Percentiles rank a stretch among this genome's conserved stretches.
phyloP scores from a whole-genome alignment of 1,140 invertebrate genomes.

The Dysdera silvatica region DNA sequence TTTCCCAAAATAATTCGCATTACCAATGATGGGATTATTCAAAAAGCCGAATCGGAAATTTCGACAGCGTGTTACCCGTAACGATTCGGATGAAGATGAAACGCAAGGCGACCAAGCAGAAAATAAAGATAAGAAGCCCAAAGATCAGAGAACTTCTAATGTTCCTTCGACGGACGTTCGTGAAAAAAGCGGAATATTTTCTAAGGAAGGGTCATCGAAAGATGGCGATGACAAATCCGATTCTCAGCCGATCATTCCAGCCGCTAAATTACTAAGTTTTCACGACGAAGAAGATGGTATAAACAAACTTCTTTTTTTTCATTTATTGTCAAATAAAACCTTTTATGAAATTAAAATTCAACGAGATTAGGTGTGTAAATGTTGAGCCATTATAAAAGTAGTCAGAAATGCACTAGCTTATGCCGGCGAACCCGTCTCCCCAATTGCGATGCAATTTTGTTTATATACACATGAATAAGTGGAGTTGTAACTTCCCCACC shows the following conservation, averaged over 20 bases:
- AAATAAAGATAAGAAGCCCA: constrained; percentile 49
- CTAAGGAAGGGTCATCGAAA: constrained; percentile 1
- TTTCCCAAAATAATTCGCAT: neutral
- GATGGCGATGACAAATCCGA: constrained; percentile 7
- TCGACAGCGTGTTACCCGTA: constrained; percentile 62
- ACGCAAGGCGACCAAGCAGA: constrained; percentile 41
- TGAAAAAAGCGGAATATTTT: no score
- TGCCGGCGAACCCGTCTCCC: no score
- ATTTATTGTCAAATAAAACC: no score
- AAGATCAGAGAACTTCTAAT: no score
- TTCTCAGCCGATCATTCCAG: neutral
- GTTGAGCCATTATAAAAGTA: no score
- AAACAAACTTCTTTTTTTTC: constrained; percentile 7
- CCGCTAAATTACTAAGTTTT: constrained; percentile 29
- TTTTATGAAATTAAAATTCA: neutral
- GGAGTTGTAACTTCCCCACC: no score
- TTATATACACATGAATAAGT: no score
- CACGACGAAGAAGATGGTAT: constrained; percentile 31
- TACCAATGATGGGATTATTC: constrained; percentile 63
- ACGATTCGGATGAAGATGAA: constrained; percentile 52
- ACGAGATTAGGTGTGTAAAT: neutral
- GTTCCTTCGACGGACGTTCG: no score
- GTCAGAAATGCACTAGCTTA: no score
- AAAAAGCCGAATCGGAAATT: constrained; percentile 81
- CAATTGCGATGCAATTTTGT: no score